A percentile compares a stretch with the other conserved stretches of the same genome.
These are phyloP conservation scores for Nudaria mundana DNA, from an alignment of 2,888 invertebrate genomes.

Conservation along the genomic window DNA sequence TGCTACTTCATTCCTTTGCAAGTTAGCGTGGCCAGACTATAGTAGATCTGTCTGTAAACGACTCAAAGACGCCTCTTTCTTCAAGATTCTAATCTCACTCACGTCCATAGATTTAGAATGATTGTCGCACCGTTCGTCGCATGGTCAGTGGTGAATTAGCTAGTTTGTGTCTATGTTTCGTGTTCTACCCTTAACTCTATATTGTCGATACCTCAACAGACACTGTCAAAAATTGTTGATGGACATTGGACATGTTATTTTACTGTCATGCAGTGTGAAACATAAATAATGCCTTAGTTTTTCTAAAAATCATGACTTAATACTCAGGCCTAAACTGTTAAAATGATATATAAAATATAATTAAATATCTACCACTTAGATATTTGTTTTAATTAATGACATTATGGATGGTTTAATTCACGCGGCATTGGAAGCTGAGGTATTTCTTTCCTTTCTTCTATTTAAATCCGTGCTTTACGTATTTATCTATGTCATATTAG, in stretches of 20 bases:
- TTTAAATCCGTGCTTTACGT: conserved; percentile 38
- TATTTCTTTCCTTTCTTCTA: conserved; percentile 60
- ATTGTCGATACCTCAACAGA: too few relatives aligned
- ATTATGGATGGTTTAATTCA: conserved; percentile 82
- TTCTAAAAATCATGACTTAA: conserved; percentile 79
- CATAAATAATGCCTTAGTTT: conserved; percentile 79
- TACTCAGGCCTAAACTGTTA: conserved; percentile 68
- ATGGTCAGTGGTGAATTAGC: too few relatives aligned
- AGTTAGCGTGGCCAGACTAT: too few relatives aligned
- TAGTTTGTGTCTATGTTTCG: too few relatives aligned
- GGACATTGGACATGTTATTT: conserved; percentile 78
- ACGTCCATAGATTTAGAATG: too few relatives aligned
- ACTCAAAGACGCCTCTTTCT: too few relatives aligned
- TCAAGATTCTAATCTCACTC: too few relatives aligned
- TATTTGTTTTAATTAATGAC: conserved; percentile 75
- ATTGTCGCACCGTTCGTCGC: too few relatives aligned
- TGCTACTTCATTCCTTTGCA: too few relatives aligned
- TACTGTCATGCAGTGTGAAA: conserved; percentile 79
- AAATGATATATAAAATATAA: conserved; percentile 70
- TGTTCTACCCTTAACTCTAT: too few relatives aligned
- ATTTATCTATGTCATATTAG: conserved; percentile 17
- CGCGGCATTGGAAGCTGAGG: conserved; percentile 81
- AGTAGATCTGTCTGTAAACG: too few relatives aligned
- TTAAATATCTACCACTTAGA: conserved; percentile 65
- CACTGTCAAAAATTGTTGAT: conserved; percentile 73